phyloP scores from a whole-genome alignment of 1,140 invertebrate genomes.

The Pogonomyrmex barbatus region DNA sequence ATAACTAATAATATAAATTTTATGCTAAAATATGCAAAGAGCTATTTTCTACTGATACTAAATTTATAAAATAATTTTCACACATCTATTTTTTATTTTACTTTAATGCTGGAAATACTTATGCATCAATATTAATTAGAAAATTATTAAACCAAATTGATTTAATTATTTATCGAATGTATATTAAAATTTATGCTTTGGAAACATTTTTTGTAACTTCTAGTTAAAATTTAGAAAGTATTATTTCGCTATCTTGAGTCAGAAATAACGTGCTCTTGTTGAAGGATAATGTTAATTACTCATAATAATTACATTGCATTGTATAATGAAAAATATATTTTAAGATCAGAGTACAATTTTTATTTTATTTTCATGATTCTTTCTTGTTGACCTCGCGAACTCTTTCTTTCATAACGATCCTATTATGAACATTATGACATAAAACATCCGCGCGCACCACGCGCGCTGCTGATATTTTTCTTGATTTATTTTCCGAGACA shows the following conservation, averaged over 20 bases:
- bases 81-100: not conserved
- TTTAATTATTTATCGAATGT: not conserved
- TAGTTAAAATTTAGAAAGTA: not conserved
- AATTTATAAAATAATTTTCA: slow-evolving; percentile 3
- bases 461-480: slow-evolving; percentile 31
- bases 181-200: not conserved
- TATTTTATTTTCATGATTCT: slow-evolving; percentile 38
- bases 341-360: not conserved
- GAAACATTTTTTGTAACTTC: not conserved
- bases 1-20: not conserved
- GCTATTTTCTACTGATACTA: not conserved
- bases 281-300: slow-evolving; percentile 34
- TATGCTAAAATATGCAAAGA: not conserved
- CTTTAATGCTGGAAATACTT: not conserved
- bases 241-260: not conserved
- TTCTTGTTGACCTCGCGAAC: slow-evolving; percentile 4
- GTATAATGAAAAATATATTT: slow-evolving; percentile 47
- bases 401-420: slow-evolving; percentile 32
- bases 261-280: slow-evolving; percentile 16
- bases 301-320: slow-evolving; percentile 36
- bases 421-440: slow-evolving; percentile 22
- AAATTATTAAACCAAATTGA: not conserved
- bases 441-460: not conserved
- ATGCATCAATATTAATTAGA: not conserved
- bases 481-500: slow-evolving; percentile 44